Percentiles rank a stretch among this genome's conserved stretches.
phyloP scores from a whole-genome alignment of 2,888 invertebrate species.

The Acleris laterana region DNA sequence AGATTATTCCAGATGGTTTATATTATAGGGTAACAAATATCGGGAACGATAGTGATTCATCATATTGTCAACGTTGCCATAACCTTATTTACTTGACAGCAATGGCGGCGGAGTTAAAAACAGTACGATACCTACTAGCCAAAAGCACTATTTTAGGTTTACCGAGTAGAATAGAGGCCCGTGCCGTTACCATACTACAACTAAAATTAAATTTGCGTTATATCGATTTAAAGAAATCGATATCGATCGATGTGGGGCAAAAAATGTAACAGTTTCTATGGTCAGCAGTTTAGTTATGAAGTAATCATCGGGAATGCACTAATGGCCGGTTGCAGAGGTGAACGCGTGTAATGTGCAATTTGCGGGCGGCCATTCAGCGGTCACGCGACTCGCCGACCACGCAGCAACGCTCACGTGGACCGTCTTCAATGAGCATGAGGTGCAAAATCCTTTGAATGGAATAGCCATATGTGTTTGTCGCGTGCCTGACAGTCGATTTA shows the following conservation, averaged over 20 bases:
- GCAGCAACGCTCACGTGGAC: slow-evolving; percentile 24
- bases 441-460: slow-evolving; percentile 7
- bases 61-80: no score
- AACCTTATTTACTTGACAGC: no score
- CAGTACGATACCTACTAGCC: no score
- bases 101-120: no score
- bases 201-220: background rate
- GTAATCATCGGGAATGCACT: slow-evolving; percentile 79
- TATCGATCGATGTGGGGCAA: slow-evolving; percentile 56
- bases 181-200: no score
- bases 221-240: slow-evolving; percentile 45
- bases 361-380: slow-evolving; percentile 67
- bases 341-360: slow-evolving; percentile 79
- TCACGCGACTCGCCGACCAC: slow-evolving; percentile 67
- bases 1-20: no score
- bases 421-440: slow-evolving; percentile 11
- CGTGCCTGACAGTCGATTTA: slow-evolving; percentile 16
- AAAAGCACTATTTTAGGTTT: no score
- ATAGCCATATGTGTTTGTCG: slow-evolving; percentile 15
- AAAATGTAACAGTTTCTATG: slow-evolving; percentile 73
- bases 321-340: slow-evolving; percentile 74
- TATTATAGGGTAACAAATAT: no score
- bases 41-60: no score
- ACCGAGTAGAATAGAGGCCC: no score
- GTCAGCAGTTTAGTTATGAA: slow-evolving; percentile 74